phyloP scores from a whole-genome alignment of 2,888 invertebrate genomes.

The Chrysotoxum bicinctum region DNA sequence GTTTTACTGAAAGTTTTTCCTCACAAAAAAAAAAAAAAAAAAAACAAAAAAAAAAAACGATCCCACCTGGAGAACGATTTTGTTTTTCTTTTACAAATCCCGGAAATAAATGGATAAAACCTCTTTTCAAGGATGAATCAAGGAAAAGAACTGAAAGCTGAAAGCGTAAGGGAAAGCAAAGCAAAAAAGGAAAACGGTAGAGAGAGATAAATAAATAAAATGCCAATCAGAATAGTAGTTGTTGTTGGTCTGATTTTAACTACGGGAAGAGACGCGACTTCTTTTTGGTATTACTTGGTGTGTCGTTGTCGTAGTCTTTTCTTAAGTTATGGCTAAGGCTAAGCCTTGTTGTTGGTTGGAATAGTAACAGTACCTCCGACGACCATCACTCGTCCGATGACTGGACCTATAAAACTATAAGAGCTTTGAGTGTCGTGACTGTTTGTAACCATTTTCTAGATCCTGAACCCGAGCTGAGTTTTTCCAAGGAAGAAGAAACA shows the following conservation, averaged over 20 bases:
- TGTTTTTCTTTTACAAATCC: constrained; percentile 24
- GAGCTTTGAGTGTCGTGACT: constrained; percentile 45
- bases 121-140: constrained; percentile 60
- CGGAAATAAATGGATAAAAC: constrained; percentile 70
- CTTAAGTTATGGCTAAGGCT: constrained; percentile 27
- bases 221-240: constrained; percentile 64
- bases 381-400: background rate
- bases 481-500: constrained; percentile 18
- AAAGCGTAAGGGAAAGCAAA: background rate
- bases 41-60: background rate
- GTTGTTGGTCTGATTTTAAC: background rate
- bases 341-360: background rate
- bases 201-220: constrained; percentile 60
- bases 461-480: background rate
- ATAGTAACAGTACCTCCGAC: background rate
- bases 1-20: constrained; percentile 22
- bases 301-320: background rate
- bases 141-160: constrained; percentile 32
- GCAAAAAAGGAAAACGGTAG: background rate
- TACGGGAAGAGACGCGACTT: background rate
- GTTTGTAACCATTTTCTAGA: constrained; percentile 44
- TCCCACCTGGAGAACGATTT: constrained; percentile 41
- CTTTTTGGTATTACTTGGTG: background rate
- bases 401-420: background rate
- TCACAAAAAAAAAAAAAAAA: background rate